Evolutionary conservation across 2,888 invertebrate genomes (phyloP), one percentile per base, ranked within the genome.

Genomic region (Apoderus coryli): DNA sequence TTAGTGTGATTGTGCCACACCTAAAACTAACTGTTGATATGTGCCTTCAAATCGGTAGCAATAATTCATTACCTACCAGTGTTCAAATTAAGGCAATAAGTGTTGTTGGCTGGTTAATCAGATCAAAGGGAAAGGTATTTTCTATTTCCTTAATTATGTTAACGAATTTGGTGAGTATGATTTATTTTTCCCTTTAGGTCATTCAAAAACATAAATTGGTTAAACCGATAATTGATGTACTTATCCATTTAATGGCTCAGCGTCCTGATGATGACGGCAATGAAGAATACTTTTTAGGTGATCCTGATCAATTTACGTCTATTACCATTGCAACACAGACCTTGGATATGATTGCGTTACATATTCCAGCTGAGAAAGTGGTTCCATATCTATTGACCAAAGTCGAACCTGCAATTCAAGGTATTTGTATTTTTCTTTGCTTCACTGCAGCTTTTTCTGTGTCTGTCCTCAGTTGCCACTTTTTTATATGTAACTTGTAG

Each of bases 311-410:
- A 34, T 69, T 67, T 36, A 71, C 65, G 15, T 70, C 76, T 1
- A 64, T 72, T 38, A 70, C 74, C 5, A 67, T 73, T 38, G 78
- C 79, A 5, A 71, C 76, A 1, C 78, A 79, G 59, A 76, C 79
- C 4, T 60, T 84, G 36, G 80, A 82, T 54, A 54, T 71, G 26
- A 60, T 82, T 47, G 79, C 81, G 16, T 56, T 81, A 7, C 69
- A 79, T 56, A 62, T 81, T 22, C 76, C 81, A 4, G 76, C 82
- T 7, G 79, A 80, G 43, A 79, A 76, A 52, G 60, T 82, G 11
- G 67, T 84, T 39, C 73, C 76, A 14, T 70, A 71, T 45, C 55
- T 82, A 52, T 67, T 82, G 55, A 52, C 53, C 3, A 50, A 55
- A 32, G 64, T 80, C 6, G 75, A 78, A 44, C 70, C 72, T 4